Evolutionary conservation across 1,140 invertebrate species (phyloP).

Genomic region (Luehdorfia chinensis): DNA sequence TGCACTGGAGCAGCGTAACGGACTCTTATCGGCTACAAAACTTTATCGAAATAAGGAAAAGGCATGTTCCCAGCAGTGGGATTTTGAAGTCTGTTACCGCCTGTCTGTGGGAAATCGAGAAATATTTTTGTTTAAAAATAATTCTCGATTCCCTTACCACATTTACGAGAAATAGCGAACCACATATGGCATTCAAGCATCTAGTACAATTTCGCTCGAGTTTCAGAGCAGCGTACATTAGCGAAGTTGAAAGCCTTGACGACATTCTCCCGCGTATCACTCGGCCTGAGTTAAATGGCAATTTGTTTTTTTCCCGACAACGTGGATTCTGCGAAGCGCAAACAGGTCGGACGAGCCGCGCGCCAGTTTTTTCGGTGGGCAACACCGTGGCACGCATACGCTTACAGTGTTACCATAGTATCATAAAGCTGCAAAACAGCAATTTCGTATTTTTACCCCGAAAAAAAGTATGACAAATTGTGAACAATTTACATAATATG

Average conservation of each 20-base stretch:
- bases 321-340: conserved; percentile 48
- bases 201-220: background rate
- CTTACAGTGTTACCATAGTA: conserved; percentile 21
- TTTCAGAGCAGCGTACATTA: conserved; percentile 23
- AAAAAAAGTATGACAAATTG: too few relatives aligned
- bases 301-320: conserved; percentile 45
- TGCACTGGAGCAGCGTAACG: too few relatives aligned
- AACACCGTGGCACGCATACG: conserved; percentile 21
- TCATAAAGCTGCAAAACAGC: background rate
- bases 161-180: too few relatives aligned
- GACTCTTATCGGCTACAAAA: too few relatives aligned
- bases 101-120: too few relatives aligned
- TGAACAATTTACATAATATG: too few relatives aligned
- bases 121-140: too few relatives aligned
- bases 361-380: conserved; percentile 52
- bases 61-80: too few relatives aligned
- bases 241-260: conserved; percentile 58
- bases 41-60: too few relatives aligned
- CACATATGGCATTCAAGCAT: too few relatives aligned
- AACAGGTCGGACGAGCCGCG: conserved; percentile 51
- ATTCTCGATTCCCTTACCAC: too few relatives aligned
- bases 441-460: background rate
- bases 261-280: conserved; percentile 45
- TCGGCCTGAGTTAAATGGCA: conserved; percentile 40
- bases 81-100: too few relatives aligned